Evolutionary conservation across 2,888 invertebrate species (phyloP), one percentile per base, ranked within the genome.

Genomic region (Dusona sp.): DNA sequence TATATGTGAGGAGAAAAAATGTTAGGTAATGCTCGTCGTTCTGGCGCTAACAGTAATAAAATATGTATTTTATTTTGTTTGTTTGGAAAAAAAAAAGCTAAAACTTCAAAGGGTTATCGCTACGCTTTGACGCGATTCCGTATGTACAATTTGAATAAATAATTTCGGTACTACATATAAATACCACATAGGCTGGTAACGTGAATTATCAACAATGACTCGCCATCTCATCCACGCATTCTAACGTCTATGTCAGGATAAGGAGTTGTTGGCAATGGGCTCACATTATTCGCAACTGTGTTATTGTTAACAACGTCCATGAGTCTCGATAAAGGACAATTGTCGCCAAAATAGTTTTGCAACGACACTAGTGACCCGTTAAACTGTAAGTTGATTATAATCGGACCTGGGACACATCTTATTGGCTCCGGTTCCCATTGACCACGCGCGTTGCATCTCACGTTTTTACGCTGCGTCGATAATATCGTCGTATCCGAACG

Each of bases 391-490:
- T 92, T 92, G 82, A 93, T 86, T 72, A 79, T 86, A 78, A 89
- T 68, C 92, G 91, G 91, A 94, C 94, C 94, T 93, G 94, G 91
- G 79, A 92, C 75, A 68, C 94, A 94, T 85, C 77, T 89, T 64
- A 94, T 92, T 61, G 94, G 93, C n/a, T 92, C 88, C 29, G 93
- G 93, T 22, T 91, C 91, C 94, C 94, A 94, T 57, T 91, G 67
- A 38, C 94, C 94, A 1, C 83, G 84, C 2, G 83, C 65, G 84
- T 92, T 93, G 86, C 94, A 94, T 54, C 3, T 88, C 45, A 94
- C 91, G 3, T 25, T 77, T 6, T 90, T 88, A 0, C 90, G 81
- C 81, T 88, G 89, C 1, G 75, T 65, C 13, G 90, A 88, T 8
- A 90, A 51, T 9, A 88, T 29, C 33, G 83, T 86, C 6, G 79